phyloP scores from a whole-genome alignment of 1,140 invertebrate species.

The Pararge aegeria region DNA sequence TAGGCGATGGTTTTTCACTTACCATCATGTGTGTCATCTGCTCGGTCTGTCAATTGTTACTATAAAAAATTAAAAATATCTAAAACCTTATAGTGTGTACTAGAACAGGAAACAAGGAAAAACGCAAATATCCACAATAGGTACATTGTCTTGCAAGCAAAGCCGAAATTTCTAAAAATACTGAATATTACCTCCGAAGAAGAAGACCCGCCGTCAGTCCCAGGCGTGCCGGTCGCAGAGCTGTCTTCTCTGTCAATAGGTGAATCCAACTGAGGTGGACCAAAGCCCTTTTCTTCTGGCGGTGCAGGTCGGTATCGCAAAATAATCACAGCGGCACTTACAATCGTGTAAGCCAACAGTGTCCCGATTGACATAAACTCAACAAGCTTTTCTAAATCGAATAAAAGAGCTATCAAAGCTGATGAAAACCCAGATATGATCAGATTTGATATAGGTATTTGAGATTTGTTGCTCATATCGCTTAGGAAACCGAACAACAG shows the following conservation, averaged over 20 bases:
- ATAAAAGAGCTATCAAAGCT: constrained; percentile 89
- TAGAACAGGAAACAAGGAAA: too few species aligned
- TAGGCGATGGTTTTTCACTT: too few species aligned
- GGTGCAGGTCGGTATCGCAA: constrained; percentile 86
- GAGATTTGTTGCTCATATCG: constrained; percentile 86
- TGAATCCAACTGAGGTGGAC: constrained; percentile 67
- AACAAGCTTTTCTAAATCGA: constrained; percentile 94
- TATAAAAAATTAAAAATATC: too few species aligned
- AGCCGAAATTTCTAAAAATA: neutral
- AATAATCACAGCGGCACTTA: constrained; percentile 93
- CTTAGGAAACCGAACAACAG: constrained; percentile 90
- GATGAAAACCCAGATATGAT: constrained; percentile 89
- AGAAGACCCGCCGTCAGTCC: constrained; percentile 72
- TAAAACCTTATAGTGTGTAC: too few species aligned
- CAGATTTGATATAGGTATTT: constrained; percentile 91
- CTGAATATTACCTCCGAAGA: constrained; percentile 71
- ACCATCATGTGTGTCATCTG: too few species aligned
- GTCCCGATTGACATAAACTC: constrained; percentile 98
- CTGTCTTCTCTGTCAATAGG: constrained; percentile 76
- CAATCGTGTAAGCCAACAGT: constrained; percentile 93
- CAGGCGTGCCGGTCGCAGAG: constrained; percentile 73
- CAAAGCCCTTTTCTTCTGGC: constrained; percentile 69
- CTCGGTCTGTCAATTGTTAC: too few species aligned
- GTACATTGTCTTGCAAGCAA: neutral
- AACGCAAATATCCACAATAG: too few species aligned